Percentiles rank a stretch among this genome's conserved stretches.
phyloP scores from a whole-genome alignment of 2,888 invertebrate genomes.

The Scelioninae gen. 1 region DNA sequence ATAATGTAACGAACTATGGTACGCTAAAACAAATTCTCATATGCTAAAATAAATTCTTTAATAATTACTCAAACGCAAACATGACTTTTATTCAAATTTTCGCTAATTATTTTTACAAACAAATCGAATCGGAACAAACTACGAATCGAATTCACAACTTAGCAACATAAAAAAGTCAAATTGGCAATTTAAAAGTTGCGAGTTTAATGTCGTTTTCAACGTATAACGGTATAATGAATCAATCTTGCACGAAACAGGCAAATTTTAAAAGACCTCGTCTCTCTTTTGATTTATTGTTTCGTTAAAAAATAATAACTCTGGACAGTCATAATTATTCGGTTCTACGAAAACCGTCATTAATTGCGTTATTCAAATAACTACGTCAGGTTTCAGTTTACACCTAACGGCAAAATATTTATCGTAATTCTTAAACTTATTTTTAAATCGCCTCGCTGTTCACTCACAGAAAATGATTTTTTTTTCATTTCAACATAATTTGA shows the following conservation, averaged over 20 bases:
- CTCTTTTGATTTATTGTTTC: slow-evolving; percentile 39
- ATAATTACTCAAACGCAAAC: slow-evolving; percentile 4
- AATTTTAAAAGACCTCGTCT: slow-evolving; percentile 26
- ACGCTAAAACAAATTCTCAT: neutral
- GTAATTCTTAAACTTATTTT: slow-evolving; percentile 27
- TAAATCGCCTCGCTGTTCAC: slow-evolving; percentile 4
- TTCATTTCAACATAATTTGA: slow-evolving; percentile 4
- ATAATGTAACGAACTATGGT: neutral
- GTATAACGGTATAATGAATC: slow-evolving; percentile 50
- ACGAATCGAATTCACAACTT: slow-evolving; percentile 43
- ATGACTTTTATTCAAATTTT: slow-evolving; percentile 26
- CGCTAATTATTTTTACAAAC: slow-evolving; percentile 17
- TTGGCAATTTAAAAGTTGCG: slow-evolving; percentile 58
- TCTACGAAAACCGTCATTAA: slow-evolving; percentile 30
- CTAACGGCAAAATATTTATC: slow-evolving; percentile 28
- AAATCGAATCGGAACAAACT: slow-evolving; percentile 35
- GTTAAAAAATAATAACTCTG: slow-evolving; percentile 43
- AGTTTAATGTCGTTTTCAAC: slow-evolving; percentile 26
- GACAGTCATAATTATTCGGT: slow-evolving; percentile 20
- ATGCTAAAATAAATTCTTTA: neutral
- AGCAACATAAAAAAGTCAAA: slow-evolving; percentile 46
- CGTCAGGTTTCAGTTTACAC: slow-evolving; percentile 27
- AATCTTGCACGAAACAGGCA: slow-evolving; percentile 32
- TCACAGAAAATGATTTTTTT: slow-evolving; percentile 9
- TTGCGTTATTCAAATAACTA: slow-evolving; percentile 37